Percentiles rank a stretch among this genome's conserved stretches.
These are phyloP conservation scores for Trichonephila inaurata DNA, from an alignment of 1,140 invertebrate species.

Conservation along the genomic window DNA sequence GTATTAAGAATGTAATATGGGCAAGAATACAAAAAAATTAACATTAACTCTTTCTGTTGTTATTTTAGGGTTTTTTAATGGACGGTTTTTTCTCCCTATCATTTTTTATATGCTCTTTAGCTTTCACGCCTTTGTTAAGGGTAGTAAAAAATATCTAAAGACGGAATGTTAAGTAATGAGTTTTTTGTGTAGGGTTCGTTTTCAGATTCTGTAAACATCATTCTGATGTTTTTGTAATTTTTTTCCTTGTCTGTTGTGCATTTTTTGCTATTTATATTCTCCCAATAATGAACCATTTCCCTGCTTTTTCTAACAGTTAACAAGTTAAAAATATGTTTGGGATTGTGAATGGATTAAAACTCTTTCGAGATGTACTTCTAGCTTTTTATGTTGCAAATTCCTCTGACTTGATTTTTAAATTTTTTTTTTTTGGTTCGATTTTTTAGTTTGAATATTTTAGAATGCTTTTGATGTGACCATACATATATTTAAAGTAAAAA, in stretches of 20 bases:
- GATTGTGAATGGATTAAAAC: slow-evolving; percentile 63
- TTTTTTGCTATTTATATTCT: slow-evolving; percentile 2
- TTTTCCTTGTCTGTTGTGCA: background rate
- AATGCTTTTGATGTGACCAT: background rate
- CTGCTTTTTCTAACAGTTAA: slow-evolving; percentile 46
- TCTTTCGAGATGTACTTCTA: slow-evolving; percentile 19
- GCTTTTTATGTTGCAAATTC: background rate
- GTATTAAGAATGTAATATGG: slow-evolving; percentile 36
- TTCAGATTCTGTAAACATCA: slow-evolving; percentile 32
- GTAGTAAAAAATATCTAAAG: background rate
- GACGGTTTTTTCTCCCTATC: background rate
- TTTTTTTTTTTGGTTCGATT: background rate
- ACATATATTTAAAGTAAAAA: background rate
- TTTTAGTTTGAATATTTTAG: background rate
- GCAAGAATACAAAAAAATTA: slow-evolving; percentile 34
- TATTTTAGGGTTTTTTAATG: slow-evolving; percentile 33
- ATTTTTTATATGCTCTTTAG: background rate
- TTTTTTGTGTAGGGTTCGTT: slow-evolving; percentile 58
- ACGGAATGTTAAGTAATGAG: slow-evolving; percentile 46
- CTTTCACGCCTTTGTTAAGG: slow-evolving; percentile 50
- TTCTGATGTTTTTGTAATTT: background rate
- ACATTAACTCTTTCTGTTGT: slow-evolving; percentile 69
- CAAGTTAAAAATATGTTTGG: slow-evolving; percentile 67
- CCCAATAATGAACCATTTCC: slow-evolving; percentile 49
- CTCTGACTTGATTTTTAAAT: background rate